Conservation (phyloP, 2,113 vertebrate species). For the Raphicerus campestris region DNA sequence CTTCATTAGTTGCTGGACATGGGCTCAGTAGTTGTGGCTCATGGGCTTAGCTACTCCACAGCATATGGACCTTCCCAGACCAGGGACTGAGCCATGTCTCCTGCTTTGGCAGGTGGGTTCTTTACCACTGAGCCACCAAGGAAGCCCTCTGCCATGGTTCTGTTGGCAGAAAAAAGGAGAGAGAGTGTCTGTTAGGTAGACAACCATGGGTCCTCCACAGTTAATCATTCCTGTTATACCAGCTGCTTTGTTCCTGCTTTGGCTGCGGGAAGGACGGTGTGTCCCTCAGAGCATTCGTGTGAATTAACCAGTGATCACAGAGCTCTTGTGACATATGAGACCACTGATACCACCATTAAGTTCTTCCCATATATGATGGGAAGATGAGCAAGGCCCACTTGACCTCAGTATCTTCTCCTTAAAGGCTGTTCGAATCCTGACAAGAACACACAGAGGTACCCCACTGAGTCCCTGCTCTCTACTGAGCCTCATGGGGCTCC, state of each 20-base stretch:
- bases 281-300: not conserved
- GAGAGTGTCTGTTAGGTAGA: not conserved
- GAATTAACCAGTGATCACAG: not conserved
- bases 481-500: rapidly evolving
- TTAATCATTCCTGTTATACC: not conserved
- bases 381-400: not conserved
- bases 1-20: not conserved
- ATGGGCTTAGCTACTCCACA: not conserved
- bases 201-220: not conserved
- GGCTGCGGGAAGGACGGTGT: not conserved
- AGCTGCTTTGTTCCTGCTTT: not conserved
- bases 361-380: not conserved
- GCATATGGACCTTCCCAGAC: not conserved
- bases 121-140: not conserved
- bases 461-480: not conserved
- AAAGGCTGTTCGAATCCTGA: not conserved
- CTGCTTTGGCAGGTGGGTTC: not conserved
- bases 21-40: not conserved
- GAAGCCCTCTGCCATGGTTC: not conserved
- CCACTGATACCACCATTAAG: not conserved
- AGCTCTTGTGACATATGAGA: not conserved
- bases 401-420: not conserved
- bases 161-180: not conserved
- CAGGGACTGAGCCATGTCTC: not conserved
- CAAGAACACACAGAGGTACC: not conserved